A percentile compares a stretch with the other conserved stretches of the same genome.
Conservation (phyloP, 2,113 vertebrate genomes). For the Hypocryptadius cinnamomeus region DNA sequence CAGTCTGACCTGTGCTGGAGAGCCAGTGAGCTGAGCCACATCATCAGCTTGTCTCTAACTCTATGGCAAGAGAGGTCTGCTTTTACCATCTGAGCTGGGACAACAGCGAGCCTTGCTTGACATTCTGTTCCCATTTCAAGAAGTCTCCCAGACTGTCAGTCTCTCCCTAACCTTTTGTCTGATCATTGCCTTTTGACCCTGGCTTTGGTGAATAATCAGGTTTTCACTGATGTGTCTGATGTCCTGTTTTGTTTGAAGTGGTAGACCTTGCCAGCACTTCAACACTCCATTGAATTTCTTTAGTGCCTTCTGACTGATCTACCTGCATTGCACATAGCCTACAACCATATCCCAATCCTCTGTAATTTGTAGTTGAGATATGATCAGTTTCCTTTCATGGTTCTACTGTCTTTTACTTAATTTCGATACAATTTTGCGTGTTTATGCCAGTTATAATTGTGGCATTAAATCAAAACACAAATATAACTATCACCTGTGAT, state of each 20-base stretch:
- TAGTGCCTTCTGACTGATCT: not conserved
- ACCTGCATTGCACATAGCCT: not conserved
- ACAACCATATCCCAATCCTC: not conserved
- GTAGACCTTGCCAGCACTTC: not conserved
- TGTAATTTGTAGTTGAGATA: not conserved
- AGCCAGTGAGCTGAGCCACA: not conserved
- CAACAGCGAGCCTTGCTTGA: not conserved
- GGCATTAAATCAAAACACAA: not conserved
- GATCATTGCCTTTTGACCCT: not conserved
- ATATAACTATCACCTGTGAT: not conserved
- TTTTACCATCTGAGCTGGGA: not conserved
- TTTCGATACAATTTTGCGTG: not conserved
- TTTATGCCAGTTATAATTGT: not conserved
- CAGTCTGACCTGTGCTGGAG: not conserved
- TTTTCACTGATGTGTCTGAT: not conserved
- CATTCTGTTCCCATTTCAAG: not conserved
- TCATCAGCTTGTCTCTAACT: not conserved
- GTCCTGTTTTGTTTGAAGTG: not conserved
- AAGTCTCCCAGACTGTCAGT: not conserved
- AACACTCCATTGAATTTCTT: not conserved
- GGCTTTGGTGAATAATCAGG: not conserved
- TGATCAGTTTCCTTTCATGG: not conserved
- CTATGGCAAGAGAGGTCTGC: not conserved
- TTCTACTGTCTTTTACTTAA: not conserved
- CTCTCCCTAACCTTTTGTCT: not conserved